Percentiles rank a stretch among this genome's conserved stretches.
Evolutionary conservation across 35 echinoderm and acorn worm genomes (phyloP).

Genomic region (Diadema setosum): DNA sequence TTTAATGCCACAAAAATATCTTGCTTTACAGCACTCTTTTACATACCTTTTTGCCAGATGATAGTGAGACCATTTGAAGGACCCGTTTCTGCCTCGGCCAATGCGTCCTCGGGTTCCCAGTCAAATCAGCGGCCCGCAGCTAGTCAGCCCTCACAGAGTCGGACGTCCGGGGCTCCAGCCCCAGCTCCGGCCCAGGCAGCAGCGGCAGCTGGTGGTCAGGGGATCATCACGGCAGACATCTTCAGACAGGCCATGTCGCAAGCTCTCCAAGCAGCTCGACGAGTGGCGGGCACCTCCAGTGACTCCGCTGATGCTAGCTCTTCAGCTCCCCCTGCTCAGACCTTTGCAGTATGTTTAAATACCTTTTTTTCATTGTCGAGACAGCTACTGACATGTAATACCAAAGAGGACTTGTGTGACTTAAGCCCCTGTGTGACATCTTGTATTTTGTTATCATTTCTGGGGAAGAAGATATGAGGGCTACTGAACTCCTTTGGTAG

Average conservation of each 20-base stretch:
- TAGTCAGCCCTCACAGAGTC: background rate
- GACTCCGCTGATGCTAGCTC: background rate
- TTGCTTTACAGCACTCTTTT: no score
- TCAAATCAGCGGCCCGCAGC: no score
- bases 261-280: slow-evolving; percentile 35
- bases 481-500: no score
- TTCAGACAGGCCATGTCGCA: slow-evolving; percentile 62
- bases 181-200: background rate
- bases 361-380: no score
- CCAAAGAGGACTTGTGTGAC: no score
- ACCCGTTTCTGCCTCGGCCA: background rate
- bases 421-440: no score
- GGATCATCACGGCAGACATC: slow-evolving; percentile 42
- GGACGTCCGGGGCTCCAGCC: background rate
- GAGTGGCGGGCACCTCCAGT: background rate
- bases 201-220: background rate
- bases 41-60: background rate
- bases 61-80: slow-evolving; percentile 13
- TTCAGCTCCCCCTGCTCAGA: background rate
- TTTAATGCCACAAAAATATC: no score
- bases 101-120: background rate
- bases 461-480: no score
- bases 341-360: background rate
- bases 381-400: no score
- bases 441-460: no score